These are phyloP conservation scores for Lamprologus sp. DNA, from an alignment of 2,113 vertebrate genomes.

Conservation along the genomic window DNA sequence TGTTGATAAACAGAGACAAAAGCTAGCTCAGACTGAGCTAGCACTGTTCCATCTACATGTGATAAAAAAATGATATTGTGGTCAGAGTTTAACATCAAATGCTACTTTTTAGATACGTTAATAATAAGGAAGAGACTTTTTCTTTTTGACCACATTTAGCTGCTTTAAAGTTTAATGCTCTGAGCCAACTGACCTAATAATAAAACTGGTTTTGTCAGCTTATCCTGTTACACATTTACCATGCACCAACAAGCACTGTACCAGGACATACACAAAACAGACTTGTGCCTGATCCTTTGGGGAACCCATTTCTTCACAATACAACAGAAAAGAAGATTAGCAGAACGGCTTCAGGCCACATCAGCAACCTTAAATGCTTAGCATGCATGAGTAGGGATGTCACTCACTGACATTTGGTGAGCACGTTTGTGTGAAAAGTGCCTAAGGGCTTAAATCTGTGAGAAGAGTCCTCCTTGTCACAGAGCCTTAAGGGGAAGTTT, in stretches of 20 bases:
- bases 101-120: not conserved
- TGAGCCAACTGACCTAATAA: not conserved
- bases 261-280: not conserved
- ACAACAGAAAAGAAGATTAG: not conserved
- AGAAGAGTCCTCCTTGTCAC: not conserved
- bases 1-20: not conserved
- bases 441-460: not conserved
- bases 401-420: not conserved
- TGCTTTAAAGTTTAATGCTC: not conserved
- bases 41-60: not conserved
- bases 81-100: not conserved
- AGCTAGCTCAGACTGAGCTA: not conserved
- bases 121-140: not conserved
- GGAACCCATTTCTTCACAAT: not conserved
- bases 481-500: not conserved
- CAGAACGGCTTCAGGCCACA: not conserved
- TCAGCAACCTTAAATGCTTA: not conserved
- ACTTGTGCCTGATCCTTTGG: not conserved
- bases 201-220: not conserved
- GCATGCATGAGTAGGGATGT: not conserved
- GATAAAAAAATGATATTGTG: not conserved
- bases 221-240: not conserved
- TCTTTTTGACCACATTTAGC: not conserved
- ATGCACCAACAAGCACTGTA: slow-evolving; percentile 9
- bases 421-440: not conserved